Evolutionary conservation across 53 echinoderm and acorn worm genomes (phyloP), one percentile per base, ranked within the genome.

Genomic region (Arbacia lixula): DNA sequence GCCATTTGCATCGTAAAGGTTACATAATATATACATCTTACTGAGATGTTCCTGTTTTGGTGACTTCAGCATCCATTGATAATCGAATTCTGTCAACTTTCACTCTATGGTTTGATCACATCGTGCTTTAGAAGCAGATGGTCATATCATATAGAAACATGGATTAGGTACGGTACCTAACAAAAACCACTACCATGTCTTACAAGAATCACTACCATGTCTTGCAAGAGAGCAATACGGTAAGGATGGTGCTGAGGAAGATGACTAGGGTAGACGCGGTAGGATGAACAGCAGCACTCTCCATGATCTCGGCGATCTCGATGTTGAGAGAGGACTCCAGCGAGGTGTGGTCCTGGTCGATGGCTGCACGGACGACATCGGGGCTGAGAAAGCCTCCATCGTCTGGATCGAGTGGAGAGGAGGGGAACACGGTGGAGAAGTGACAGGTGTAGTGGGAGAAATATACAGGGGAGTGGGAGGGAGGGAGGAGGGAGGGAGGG

Each of bases 281-380:
- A 2, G 38, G 66, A 0, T 66, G 66, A 22, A 14, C 9, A 0
- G 71, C 75, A 14, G 53, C 36, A 54, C 75, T 75, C 19, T 14
- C 34, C 36, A n/a, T 53, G 1, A 9, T 75, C 55, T 53, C 55
- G 1, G 33, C 75, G 33, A 75, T 53, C 21, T 54, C 55, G 25
- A 75, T 29, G 24, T 53, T 29, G 11, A 75, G 75, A 34, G 53
- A 53, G n/a, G 75, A 53, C 36, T 75, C 75, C 28, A 75, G 75
- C 17, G 33, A 32, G 17, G 75, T 27, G 17, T 8, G 5, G 34
- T 75, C 75, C 31, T 21, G 11, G 1, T 8, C 35, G 55, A 75
- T 75, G 19, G 75, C 75, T 6, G 36, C 75, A 33, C 52, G 75
- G 21, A 75, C 75, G 40, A 75, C 75, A 75, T 75, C 56, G 22